Evolutionary conservation across 2,797 vertebrate species (phyloP), one percentile per base, ranked within the genome.

Genomic region (Mus spretus): DNA sequence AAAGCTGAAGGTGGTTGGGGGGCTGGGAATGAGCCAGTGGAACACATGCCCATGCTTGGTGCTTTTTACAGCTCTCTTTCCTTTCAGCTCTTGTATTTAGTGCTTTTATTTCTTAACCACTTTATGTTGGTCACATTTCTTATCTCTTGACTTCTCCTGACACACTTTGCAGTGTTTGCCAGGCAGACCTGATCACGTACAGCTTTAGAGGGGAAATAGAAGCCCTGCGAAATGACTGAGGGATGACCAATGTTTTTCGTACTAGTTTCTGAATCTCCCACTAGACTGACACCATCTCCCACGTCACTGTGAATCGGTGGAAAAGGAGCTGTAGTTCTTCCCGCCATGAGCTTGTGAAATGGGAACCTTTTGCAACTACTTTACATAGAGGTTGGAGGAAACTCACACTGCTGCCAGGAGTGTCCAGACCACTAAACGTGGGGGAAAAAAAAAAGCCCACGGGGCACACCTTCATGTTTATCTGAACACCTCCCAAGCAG

Each of bases 71-170:
- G 50, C 47, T 96, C 24, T 74, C 75, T 40, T 80, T 85, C 57
- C 70, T 53, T 81, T 65, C n/a, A 26, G 57, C 50, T 77, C 44
- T 15, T 34, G 59, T 86, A n/a, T 83, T 24, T 84, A n/a, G 26
- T 28, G 31, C 86, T 88, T 75, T 70, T 22, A 37, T 79, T 95
- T 90, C 47, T 91, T 86, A 93, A 86, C 89, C 70, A 59, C 57
- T 89, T 67, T 65, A 61, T 89, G 44, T 44, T n/a, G 31, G 57
- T 72, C 19, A 72, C 61, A 40, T 77, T 77, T 75, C 78, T 95
- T 63, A 87, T 84, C 88, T 90, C 53, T 50, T 86, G 40, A 59
- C 40, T 57, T 94, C 47, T 84, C 74, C 63, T 11, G 90, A 74
- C 87, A 94, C 72, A 85, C 70, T 65, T 90, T 50, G n/a, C 55